Percentiles rank a stretch among this genome's conserved stretches.
Conservation (phyloP, 2,113 vertebrate genomes). For the Pseudois nayaur region DNA sequence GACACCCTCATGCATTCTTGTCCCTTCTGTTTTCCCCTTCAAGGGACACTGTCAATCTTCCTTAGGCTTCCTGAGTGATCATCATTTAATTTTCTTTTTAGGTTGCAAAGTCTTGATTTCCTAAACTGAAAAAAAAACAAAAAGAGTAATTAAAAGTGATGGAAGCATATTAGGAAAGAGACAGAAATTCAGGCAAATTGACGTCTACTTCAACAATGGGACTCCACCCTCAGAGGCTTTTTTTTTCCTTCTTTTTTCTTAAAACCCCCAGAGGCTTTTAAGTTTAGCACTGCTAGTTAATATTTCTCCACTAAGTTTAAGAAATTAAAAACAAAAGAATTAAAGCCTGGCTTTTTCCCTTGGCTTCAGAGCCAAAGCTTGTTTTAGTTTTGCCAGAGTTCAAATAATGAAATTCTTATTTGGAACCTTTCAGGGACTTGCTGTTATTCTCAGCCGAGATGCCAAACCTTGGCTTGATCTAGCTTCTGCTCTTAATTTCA, state of each 20-base stretch:
- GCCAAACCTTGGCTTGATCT: no score
- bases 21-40: not conserved
- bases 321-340: not conserved
- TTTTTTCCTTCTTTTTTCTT: not conserved
- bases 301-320: not conserved
- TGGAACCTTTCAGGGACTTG: not conserved
- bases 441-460: not conserved
- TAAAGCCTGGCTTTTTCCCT: not conserved
- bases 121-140: not conserved
- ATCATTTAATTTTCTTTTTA: conserved; percentile 14
- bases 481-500: not conserved
- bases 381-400: not conserved
- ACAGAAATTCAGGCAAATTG: not conserved
- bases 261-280: not conserved
- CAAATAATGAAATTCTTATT: not conserved
- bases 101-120: not conserved
- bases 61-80: not conserved
- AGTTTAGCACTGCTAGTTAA: not conserved
- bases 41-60: not conserved
- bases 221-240: not conserved
- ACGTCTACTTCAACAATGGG: not conserved
- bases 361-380: not conserved
- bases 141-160: not conserved
- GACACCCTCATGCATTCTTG: not conserved
- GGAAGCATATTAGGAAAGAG: not conserved